Evolutionary conservation across 2,797 vertebrate genomes (phyloP).

Genomic region (Sebastes ruberrimus): DNA sequence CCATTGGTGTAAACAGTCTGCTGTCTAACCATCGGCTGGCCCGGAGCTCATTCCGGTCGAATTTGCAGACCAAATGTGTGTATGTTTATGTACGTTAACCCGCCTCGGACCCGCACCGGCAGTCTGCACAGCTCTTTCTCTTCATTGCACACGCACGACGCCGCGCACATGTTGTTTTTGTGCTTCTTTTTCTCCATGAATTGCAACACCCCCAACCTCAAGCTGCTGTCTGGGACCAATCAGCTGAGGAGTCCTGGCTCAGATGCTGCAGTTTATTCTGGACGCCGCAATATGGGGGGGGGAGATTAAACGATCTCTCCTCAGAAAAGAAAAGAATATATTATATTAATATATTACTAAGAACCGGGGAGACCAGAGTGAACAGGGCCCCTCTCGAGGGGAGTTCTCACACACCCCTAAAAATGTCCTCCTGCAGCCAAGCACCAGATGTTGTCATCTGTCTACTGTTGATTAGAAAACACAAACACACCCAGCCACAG

Average conservation of each 20-base stretch:
- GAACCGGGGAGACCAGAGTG: neutral
- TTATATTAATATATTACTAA: slow-evolving; percentile 11
- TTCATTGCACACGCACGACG: neutral
- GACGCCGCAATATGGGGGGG: slow-evolving; percentile 11
- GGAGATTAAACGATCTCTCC: slow-evolving; percentile 31
- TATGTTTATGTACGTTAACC: slow-evolving; percentile 52
- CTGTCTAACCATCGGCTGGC: slow-evolving; percentile 53
- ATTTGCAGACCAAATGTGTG: slow-evolving; percentile 55
- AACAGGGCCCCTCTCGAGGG: slow-evolving; percentile 22
- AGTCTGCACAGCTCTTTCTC: slow-evolving; percentile 30
- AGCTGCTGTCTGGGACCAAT: slow-evolving; percentile 55
- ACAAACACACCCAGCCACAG: slow-evolving; percentile 53
- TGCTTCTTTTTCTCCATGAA: slow-evolving; percentile 23
- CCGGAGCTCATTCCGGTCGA: slow-evolving; percentile 38
- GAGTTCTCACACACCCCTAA: slow-evolving; percentile 40
- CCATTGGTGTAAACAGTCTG: slow-evolving; percentile 73
- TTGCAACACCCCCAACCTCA: slow-evolving; percentile 56
- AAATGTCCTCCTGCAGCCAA: slow-evolving; percentile 37
- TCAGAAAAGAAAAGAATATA: slow-evolving; percentile 39
- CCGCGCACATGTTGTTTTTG: slow-evolving; percentile 35
- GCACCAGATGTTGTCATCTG: slow-evolving; percentile 58
- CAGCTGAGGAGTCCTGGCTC: slow-evolving; percentile 50
- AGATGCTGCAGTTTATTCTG: slow-evolving; percentile 53
- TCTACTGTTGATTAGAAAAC: slow-evolving; percentile 71
- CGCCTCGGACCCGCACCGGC: slow-evolving; percentile 2